Percentiles rank a stretch among this genome's conserved stretches.
These are phyloP conservation scores for Tanaodytes sp. DNA, from an alignment of 2,888 invertebrate species.

Conservation along the genomic window DNA sequence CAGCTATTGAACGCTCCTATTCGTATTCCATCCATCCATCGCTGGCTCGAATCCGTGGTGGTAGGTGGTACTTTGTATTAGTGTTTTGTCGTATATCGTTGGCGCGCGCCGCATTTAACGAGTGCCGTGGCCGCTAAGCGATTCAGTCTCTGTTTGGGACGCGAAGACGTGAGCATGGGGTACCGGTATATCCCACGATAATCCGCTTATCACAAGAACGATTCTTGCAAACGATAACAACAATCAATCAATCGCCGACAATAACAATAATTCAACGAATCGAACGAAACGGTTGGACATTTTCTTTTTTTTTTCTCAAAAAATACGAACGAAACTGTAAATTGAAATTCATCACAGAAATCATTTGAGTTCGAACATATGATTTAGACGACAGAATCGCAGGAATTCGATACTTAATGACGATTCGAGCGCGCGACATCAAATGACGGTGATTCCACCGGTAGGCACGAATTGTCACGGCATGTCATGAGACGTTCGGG, in stretches of 20 bases:
- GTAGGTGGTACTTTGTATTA: too few relatives aligned
- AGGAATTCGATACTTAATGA: background rate
- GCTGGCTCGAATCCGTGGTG: too few relatives aligned
- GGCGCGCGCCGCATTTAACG: constrained; percentile 64
- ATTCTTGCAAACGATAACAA: background rate
- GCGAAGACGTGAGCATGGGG: constrained; percentile 66
- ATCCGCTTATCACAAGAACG: constrained; percentile 47
- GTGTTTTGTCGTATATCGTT: constrained; percentile 51
- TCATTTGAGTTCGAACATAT: background rate
- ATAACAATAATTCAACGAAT: background rate
- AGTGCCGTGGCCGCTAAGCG: constrained; percentile 63
- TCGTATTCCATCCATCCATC: too few relatives aligned
- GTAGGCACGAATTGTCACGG: background rate
- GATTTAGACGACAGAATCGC: background rate
- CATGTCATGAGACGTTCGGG: constrained; percentile 27
- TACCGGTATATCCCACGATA: constrained; percentile 58
- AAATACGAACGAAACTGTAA: background rate
- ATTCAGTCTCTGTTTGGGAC: constrained; percentile 70
- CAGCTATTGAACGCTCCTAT: too few relatives aligned
- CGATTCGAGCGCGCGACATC: background rate
- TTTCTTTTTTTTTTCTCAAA: too few relatives aligned
- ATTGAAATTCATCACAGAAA: background rate
- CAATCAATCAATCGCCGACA: constrained; percentile 12
- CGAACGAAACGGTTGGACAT: background rate
- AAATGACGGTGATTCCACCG: background rate